Evolutionary conservation across 2,888 invertebrate genomes (phyloP).

Genomic region (Drosophila prostipennis): DNA sequence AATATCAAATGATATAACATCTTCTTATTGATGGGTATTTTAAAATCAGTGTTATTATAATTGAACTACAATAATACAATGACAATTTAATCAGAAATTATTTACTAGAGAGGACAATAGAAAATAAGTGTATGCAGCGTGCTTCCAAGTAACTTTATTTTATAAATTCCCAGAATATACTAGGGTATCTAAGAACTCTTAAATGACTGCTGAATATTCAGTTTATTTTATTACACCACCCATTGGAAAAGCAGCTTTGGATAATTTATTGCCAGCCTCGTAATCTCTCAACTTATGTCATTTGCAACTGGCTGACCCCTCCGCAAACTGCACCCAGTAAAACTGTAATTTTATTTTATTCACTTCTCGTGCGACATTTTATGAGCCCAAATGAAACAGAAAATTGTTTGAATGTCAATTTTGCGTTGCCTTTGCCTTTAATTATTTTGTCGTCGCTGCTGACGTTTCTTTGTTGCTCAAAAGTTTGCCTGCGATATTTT

Average conservation of each 20-base stretch:
- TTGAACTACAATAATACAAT: too few relatives aligned
- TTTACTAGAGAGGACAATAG: too few relatives aligned
- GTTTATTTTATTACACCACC: conserved; percentile 4
- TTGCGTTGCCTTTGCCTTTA: conserved; percentile 28
- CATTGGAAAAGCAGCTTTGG: conserved; percentile 13
- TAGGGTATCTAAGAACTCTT: not conserved
- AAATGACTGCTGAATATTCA: not conserved
- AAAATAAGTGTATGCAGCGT: too few relatives aligned
- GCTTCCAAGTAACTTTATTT: too few relatives aligned
- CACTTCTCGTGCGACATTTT: conserved; percentile 32
- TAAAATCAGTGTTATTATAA: too few relatives aligned
- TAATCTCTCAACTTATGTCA: conserved; percentile 17
- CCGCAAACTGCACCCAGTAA: conserved; percentile 1
- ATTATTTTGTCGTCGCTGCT: conserved; percentile 29
- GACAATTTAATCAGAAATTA: too few relatives aligned
- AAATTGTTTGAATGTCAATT: conserved; percentile 61
- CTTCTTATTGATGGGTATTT: too few relatives aligned
- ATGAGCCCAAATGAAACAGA: conserved; percentile 36
- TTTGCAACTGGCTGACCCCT: conserved; percentile 29
- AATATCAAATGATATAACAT: too few relatives aligned
- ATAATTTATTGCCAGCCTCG: conserved; percentile 16
- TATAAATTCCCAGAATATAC: too few relatives aligned
- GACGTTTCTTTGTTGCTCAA: conserved; percentile 6
- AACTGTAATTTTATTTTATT: conserved; percentile 12
- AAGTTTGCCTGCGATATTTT: conserved; percentile 9